Evolutionary conservation across 2,888 invertebrate genomes (phyloP).

Genomic region (Prosapia bicincta): DNA sequence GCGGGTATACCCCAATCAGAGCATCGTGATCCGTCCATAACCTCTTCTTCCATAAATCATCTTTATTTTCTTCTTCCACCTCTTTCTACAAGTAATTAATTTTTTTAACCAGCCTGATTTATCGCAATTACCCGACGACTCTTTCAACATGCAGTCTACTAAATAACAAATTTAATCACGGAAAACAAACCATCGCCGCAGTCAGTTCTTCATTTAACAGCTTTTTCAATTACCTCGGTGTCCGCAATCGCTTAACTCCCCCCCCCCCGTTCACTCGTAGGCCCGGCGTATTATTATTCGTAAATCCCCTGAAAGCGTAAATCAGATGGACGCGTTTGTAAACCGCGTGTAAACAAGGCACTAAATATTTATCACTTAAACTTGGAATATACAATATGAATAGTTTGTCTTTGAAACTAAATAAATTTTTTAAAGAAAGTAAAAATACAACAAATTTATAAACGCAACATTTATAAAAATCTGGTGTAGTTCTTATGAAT

Average conservation of each 20-base stretch:
- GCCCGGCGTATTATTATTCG: neutral
- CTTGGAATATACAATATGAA: too few species aligned
- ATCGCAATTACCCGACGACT: neutral
- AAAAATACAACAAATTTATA: too few species aligned
- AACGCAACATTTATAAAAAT: too few species aligned
- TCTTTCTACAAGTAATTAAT: neutral
- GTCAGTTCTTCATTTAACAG: neutral
- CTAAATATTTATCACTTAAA: too few species aligned
- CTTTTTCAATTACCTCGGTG: neutral
- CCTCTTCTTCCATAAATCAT: neutral
- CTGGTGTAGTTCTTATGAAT: too few species aligned
- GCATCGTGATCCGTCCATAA: neutral
- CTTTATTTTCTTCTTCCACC: neutral
- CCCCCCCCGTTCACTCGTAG: neutral
- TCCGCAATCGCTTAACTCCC: neutral
- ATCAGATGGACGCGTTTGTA: neutral
- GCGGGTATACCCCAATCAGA: neutral
- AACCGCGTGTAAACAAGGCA: too few species aligned
- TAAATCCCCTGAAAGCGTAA: neutral
- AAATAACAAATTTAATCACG: neutral
- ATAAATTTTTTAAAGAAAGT: too few species aligned
- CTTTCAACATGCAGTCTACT: neutral
- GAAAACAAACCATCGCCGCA: neutral
- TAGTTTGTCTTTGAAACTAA: too few species aligned
- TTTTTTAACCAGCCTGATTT: neutral